Conservation (phyloP, 2,888 invertebrate genomes). For the Meta bourneti region DNA sequence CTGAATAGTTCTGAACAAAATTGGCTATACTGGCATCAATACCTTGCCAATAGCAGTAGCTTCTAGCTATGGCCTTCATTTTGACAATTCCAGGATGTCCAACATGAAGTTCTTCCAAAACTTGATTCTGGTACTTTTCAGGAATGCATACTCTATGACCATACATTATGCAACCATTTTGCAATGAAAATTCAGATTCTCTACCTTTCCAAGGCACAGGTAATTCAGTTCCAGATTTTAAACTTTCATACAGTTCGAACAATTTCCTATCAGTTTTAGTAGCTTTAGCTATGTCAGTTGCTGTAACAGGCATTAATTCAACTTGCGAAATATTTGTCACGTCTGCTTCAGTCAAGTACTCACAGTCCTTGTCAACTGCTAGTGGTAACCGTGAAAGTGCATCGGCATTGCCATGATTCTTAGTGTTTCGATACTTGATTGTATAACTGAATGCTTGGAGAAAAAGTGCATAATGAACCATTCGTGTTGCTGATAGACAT, state of each 20-base stretch:
- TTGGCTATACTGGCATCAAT: constrained; percentile 60
- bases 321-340: constrained; percentile 56
- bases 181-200: constrained; percentile 66
- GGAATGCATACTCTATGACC: constrained; percentile 64
- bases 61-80: constrained; percentile 63
- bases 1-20: constrained; percentile 64
- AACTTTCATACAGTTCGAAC: constrained; percentile 49
- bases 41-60: constrained; percentile 62
- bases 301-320: constrained; percentile 64
- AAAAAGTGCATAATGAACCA: constrained; percentile 65
- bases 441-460: constrained; percentile 64
- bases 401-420: constrained; percentile 63
- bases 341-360: constrained; percentile 60
- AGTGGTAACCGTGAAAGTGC: constrained; percentile 63
- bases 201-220: constrained; percentile 64
- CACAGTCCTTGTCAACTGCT: constrained; percentile 45
- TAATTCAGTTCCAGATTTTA: constrained; percentile 66
- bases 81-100: not conserved
- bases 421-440: constrained; percentile 59
- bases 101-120: too few species aligned
- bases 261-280: constrained; percentile 35
- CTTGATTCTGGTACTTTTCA: constrained; percentile 27
- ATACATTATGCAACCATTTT: constrained; percentile 65
- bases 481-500: constrained; percentile 60
- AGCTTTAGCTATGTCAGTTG: constrained; percentile 56